Conservation (phyloP, 2,797 vertebrate species). For the Phrynocephalus vlangalii region DNA sequence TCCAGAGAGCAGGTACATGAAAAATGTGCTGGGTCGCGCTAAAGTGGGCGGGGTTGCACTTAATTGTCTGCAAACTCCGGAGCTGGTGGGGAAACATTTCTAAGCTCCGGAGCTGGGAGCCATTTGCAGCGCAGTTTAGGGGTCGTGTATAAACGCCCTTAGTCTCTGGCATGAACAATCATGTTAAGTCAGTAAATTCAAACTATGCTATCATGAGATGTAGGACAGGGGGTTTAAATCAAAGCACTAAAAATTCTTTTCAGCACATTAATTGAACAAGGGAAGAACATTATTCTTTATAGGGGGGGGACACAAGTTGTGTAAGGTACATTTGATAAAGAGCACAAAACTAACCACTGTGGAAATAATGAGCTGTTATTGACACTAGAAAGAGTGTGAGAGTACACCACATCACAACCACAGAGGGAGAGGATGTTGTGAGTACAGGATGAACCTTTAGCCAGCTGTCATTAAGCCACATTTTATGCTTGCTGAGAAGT, state of each 20-base stretch:
- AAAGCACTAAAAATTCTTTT: conserved; percentile 20
- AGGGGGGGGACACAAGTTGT: conserved; percentile 39
- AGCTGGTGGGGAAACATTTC: too few species aligned
- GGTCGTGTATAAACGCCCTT: too few species aligned
- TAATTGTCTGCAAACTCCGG: too few species aligned
- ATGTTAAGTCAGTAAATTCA: background rate
- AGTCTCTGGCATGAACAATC: background rate
- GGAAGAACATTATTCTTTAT: background rate
- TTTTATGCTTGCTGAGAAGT: conserved; percentile 39
- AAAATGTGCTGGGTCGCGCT: too few species aligned
- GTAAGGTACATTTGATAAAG: conserved; percentile 46
- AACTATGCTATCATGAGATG: background rate
- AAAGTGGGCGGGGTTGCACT: too few species aligned
- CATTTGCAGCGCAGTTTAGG: too few species aligned
- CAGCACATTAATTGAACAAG: conserved; percentile 50
- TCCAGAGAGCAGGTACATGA: too few species aligned
- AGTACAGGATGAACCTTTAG: conserved; percentile 65
- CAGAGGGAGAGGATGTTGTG: conserved; percentile 75
- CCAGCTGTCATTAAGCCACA: conserved; percentile 64
- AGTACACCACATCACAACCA: conserved; percentile 62
- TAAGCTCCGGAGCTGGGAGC: too few species aligned
- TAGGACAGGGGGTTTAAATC: background rate
- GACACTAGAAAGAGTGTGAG: conserved; percentile 47
- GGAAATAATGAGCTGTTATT: conserved; percentile 52
- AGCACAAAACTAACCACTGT: conserved; percentile 49